Evolutionary conservation across 1,140 invertebrate genomes (phyloP).

Genomic region (Ganaspis sp.): DNA sequence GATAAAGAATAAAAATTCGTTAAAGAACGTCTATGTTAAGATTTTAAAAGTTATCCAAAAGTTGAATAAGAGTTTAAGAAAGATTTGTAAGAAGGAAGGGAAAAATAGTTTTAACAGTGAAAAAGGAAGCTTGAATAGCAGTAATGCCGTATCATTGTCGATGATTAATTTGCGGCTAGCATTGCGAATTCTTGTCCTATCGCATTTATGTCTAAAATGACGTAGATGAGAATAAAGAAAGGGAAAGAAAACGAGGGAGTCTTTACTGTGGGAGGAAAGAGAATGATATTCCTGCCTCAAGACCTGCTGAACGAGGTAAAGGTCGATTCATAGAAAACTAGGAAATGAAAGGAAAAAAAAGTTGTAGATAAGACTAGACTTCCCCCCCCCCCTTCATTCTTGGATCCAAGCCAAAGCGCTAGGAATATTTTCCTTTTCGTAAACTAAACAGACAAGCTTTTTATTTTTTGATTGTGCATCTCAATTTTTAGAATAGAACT

Average conservation of each 20-base stretch:
- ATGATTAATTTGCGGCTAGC: slow-evolving; percentile 32
- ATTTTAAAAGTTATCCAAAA: neutral
- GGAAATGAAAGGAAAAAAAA: slow-evolving; percentile 27
- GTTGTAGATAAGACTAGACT: slow-evolving; percentile 40
- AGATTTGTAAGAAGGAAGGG: neutral
- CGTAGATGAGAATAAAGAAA: neutral
- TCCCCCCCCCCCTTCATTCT: slow-evolving; percentile 32
- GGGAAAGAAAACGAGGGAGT: neutral
- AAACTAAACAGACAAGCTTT: too few relatives aligned
- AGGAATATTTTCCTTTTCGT: too few relatives aligned
- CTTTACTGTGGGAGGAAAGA: slow-evolving; percentile 1
- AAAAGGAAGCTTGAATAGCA: neutral
- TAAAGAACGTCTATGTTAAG: too few relatives aligned
- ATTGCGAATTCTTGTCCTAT: slow-evolving; percentile 3
- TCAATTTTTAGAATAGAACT: slow-evolving; percentile 11
- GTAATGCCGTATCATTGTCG: slow-evolving; percentile 11
- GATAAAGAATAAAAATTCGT: too few relatives aligned
- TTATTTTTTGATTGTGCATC: too few relatives aligned
- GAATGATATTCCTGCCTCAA: slow-evolving; percentile 28
- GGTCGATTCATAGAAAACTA: neutral
- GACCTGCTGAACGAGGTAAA: slow-evolving; percentile 29
- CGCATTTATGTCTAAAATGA: neutral
- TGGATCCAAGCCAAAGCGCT: neutral
- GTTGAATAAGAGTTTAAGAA: neutral
- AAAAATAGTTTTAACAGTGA: neutral